Evolutionary conservation across 2,888 invertebrate species (phyloP).

Genomic region (Tolmerus cingulatus): DNA sequence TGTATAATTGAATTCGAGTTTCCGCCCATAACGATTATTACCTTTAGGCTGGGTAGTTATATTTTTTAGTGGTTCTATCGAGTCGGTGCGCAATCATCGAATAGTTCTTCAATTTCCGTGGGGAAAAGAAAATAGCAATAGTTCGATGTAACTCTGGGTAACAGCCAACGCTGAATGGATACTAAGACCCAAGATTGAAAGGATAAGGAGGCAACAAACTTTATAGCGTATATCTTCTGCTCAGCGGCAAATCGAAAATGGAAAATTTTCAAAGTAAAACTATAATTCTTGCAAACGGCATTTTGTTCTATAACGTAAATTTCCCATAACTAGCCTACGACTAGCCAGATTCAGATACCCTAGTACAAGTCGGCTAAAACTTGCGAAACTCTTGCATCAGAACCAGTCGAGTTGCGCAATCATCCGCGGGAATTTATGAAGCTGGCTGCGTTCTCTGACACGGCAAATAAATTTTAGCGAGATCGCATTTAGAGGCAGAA

Average conservation of each 20-base stretch:
- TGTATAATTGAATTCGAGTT: neutral
- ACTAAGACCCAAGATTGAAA: neutral
- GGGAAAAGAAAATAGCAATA: neutral
- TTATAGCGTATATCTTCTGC: neutral
- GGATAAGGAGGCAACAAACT: neutral
- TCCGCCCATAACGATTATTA: neutral
- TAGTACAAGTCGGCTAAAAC: neutral
- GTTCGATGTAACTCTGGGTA: neutral
- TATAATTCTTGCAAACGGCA: constrained; percentile 4
- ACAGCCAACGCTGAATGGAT: neutral
- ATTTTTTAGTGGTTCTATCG: neutral
- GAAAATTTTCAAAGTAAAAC: neutral
- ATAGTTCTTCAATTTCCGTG: neutral
- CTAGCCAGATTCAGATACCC: neutral
- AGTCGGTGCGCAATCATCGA: neutral
- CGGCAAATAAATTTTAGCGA: constrained; percentile 19
- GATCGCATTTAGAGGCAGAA: constrained; percentile 17
- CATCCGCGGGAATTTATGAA: constrained; percentile 38
- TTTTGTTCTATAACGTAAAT: neutral
- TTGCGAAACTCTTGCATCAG: constrained; percentile 28
- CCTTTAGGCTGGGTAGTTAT: neutral
- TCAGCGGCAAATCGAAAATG: neutral
- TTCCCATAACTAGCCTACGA: constrained; percentile 14
- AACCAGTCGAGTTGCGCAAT: constrained; percentile 27
- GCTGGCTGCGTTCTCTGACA: neutral